Evolutionary conservation across 1,140 invertebrate genomes (phyloP), one percentile per base, ranked within the genome.

Genomic region (Brachystomella parvula): DNA sequence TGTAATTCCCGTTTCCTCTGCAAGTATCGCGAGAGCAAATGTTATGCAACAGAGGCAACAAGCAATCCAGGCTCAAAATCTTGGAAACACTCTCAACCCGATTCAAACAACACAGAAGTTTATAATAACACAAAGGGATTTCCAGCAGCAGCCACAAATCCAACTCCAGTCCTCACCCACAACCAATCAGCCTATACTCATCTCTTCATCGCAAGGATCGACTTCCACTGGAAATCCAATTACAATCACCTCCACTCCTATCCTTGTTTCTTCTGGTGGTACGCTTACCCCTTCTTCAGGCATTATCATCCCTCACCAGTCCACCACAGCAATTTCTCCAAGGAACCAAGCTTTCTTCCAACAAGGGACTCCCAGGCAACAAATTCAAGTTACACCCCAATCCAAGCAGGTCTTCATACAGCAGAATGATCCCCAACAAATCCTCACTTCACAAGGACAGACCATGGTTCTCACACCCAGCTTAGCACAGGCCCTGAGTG

Each of bases 61-160:
- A 53, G 12, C 6, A 9, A 12, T 78, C 81, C 86, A 89, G 70
- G 80, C 89, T 39, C 78, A 86, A 2, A 85, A 87, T 56, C 6
- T 56, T 28, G 6, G 21, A 56, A 3, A 31, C 49, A 56, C 24
- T 3, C 49, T 32, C 47, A 64, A 29, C 24, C 62, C 6, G 30
- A 2, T 65, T 32, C 63, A 65, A 26, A 29, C 26, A 56, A 53
- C 24, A 59, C 28, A 65, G 47, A 53, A 60, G 47, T 56, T 65
- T 65, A 39, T 65, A 6, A 65, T 65, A 3, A 33, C 56, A 2
- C 56, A 59, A 32, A 1, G 21, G 17, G 21, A 21, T 0, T 56
- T 57, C 24, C 61, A 62, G 2, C 60, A 62, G 31, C 39, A 1
- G 2, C 60, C 31, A 24, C 58, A 32, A 44, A 12, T 24, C 21